Percentiles rank a stretch among this genome's conserved stretches.
phyloP scores from a whole-genome alignment of 2,797 vertebrate genomes.

The Sylvilagus floridanus region DNA sequence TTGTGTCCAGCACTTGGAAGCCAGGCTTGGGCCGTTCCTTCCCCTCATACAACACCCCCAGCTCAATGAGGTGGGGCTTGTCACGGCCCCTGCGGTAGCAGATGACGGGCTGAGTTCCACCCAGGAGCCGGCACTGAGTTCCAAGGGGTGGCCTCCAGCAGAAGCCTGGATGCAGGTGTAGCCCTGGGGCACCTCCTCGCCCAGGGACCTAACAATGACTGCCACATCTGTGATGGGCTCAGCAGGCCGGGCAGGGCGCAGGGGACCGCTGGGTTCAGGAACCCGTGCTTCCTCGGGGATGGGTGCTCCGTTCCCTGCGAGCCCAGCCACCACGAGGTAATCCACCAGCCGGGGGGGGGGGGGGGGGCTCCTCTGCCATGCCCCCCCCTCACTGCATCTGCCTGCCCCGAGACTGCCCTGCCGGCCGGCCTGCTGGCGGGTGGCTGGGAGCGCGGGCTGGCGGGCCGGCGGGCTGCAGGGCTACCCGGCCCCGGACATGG shows the following conservation, averaged over 20 bases:
- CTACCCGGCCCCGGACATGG: constrained; percentile 73
- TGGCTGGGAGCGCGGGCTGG: constrained; percentile 58
- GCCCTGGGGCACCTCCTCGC: constrained; percentile 96
- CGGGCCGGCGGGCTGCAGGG: constrained; percentile 51
- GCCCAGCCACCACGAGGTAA: constrained; percentile 96
- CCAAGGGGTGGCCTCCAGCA: constrained; percentile 92
- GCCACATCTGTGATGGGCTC: constrained; percentile 95
- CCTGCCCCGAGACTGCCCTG: constrained; percentile 60
- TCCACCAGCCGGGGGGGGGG: constrained; percentile 94
- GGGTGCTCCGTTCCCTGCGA: constrained; percentile 84
- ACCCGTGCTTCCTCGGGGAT: constrained; percentile 89
- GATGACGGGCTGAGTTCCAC: constrained; percentile 95
- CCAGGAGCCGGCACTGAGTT: constrained; percentile 94
- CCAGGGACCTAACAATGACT: constrained; percentile 93
- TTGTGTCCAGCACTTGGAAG: constrained; percentile 94
- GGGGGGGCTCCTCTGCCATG: constrained; percentile 96
- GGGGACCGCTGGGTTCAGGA: constrained; percentile 87
- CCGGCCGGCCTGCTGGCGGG: constrained; percentile 75
- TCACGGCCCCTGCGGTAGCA: constrained; percentile 95
- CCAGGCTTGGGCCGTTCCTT: constrained; percentile 92
- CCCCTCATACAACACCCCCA: constrained; percentile 95
- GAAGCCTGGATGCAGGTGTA: constrained; percentile 97
- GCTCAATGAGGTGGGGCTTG: constrained; percentile 94
- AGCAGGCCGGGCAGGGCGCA: constrained; percentile 87
- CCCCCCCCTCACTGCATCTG: neutral